Percentiles rank a stretch among this genome's conserved stretches.
These are phyloP conservation scores for Oncorhynchus kisutch DNA, from an alignment of 2,113 vertebrate genomes.

Conservation along the genomic window DNA sequence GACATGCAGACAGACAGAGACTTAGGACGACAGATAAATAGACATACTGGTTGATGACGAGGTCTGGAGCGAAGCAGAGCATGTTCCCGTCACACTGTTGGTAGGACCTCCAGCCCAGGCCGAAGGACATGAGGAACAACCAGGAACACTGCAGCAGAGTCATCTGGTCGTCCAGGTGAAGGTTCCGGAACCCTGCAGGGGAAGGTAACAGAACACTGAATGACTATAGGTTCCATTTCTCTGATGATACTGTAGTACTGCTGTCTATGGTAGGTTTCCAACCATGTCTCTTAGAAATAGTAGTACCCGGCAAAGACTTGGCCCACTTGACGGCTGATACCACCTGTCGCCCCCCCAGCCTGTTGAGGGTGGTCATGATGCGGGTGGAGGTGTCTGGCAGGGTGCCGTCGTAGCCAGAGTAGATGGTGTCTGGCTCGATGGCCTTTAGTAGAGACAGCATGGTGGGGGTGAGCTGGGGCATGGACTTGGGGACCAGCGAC, in stretches of 20 bases:
- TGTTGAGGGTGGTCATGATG: slow-evolving; percentile 91
- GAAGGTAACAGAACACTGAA: slow-evolving; percentile 4
- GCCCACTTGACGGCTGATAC: slow-evolving; percentile 96
- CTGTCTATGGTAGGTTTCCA: too few relatives aligned
- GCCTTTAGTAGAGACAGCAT: slow-evolving; percentile 92
- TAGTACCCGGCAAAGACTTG: slow-evolving; percentile 90
- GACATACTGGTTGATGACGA: slow-evolving; percentile 90
- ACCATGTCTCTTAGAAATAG: too few relatives aligned
- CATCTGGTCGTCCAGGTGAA: slow-evolving; percentile 99
- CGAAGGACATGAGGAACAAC: slow-evolving; percentile 98
- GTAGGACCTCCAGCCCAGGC: slow-evolving; percentile 95
- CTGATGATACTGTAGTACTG: neutral
- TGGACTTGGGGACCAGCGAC: slow-evolving; percentile 82
- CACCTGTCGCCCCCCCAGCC: slow-evolving; percentile 91
- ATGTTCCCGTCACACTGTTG: slow-evolving; percentile 85
- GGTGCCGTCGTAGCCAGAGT: slow-evolving; percentile 88
- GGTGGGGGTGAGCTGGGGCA: slow-evolving; percentile 90
- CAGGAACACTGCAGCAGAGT: slow-evolving; percentile 96
- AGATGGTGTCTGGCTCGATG: slow-evolving; percentile 93
- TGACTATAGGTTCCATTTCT: too few relatives aligned
- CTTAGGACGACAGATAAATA: neutral
- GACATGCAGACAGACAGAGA: neutral
- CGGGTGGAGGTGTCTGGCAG: slow-evolving; percentile 88
- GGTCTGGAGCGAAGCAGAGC: slow-evolving; percentile 95
- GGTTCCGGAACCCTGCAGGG: slow-evolving; percentile 86